phyloP scores from a whole-genome alignment of 2,888 invertebrate species.

The Latrodectus hesperus region DNA sequence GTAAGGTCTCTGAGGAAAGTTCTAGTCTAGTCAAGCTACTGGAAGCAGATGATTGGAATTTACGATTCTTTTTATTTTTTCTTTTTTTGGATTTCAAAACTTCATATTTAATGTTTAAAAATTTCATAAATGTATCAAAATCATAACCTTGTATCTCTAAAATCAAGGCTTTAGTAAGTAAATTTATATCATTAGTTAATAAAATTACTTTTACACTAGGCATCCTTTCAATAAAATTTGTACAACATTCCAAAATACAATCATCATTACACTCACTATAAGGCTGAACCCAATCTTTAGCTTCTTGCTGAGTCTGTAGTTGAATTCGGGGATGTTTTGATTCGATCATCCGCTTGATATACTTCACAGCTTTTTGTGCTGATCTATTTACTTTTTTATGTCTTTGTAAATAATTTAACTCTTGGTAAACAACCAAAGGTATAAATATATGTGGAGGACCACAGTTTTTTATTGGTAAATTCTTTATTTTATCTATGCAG shows the following conservation, averaged over 20 bases:
- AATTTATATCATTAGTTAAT: slow-evolving; percentile 56
- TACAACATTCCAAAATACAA: not conserved
- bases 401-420: slow-evolving; percentile 37
- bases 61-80: too few species aligned
- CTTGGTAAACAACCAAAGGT: slow-evolving; percentile 45
- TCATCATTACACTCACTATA: not conserved
- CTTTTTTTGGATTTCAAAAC: too few species aligned
- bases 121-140: not conserved
- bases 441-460: slow-evolving; percentile 55
- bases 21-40: too few species aligned
- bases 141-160: slow-evolving; percentile 26
- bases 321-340: slow-evolving; percentile 53
- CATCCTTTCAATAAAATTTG: not conserved
- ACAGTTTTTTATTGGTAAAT: slow-evolving; percentile 47
- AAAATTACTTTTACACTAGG: slow-evolving; percentile 36
- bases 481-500: slow-evolving; percentile 37
- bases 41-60: too few species aligned
- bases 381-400: not conserved
- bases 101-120: too few species aligned
- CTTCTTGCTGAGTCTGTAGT: slow-evolving; percentile 34
- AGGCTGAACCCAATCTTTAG: slow-evolving; percentile 1
- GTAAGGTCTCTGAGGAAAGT: too few species aligned
- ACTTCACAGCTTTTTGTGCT: slow-evolving; percentile 30
- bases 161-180: slow-evolving; percentile 34
- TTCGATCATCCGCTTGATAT: slow-evolving; percentile 26